These are phyloP conservation scores for Homarus americanus DNA, from an alignment of 1,140 invertebrate genomes.

Conservation along the genomic window DNA sequence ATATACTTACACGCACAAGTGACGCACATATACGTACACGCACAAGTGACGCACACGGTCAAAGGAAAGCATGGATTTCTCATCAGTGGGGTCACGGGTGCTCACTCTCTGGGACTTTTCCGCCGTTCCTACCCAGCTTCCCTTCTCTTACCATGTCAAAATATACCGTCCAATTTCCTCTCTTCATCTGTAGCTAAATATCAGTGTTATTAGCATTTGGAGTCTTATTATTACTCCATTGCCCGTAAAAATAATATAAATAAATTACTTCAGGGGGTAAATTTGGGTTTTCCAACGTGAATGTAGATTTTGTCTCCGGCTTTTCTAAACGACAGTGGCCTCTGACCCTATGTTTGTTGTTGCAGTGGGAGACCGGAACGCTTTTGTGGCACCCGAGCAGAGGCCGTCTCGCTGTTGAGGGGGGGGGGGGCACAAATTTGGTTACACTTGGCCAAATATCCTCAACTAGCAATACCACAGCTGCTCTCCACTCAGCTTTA, in stretches of 20 bases:
- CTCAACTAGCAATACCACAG: background rate
- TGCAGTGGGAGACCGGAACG: background rate
- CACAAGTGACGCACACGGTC: slow-evolving; percentile 1
- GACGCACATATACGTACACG: background rate
- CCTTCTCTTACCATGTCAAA: background rate
- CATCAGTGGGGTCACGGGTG: slow-evolving; percentile 16
- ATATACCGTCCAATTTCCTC: slow-evolving; percentile 4
- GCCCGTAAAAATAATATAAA: background rate
- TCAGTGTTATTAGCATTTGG: too few relatives aligned
- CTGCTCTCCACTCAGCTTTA: too few relatives aligned
- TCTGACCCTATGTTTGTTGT: slow-evolving; percentile 11
- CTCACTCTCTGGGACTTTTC: slow-evolving; percentile 10
- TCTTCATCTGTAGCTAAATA: background rate
- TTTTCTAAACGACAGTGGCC: background rate
- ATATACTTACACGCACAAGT: slow-evolving; percentile 11
- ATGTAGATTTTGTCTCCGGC: background rate
- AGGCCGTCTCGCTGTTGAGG: slow-evolving; percentile 12
- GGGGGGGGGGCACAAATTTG: slow-evolving; percentile 18
- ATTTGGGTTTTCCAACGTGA: background rate
- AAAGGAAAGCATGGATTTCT: slow-evolving; percentile 38
- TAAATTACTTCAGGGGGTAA: background rate
- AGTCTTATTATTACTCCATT: too few relatives aligned
- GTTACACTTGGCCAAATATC: slow-evolving; percentile 22
- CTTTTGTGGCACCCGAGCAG: background rate
- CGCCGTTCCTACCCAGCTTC: background rate